phyloP scores from a whole-genome alignment of 2,113 vertebrate genomes.

The Bubo blakistoni region DNA sequence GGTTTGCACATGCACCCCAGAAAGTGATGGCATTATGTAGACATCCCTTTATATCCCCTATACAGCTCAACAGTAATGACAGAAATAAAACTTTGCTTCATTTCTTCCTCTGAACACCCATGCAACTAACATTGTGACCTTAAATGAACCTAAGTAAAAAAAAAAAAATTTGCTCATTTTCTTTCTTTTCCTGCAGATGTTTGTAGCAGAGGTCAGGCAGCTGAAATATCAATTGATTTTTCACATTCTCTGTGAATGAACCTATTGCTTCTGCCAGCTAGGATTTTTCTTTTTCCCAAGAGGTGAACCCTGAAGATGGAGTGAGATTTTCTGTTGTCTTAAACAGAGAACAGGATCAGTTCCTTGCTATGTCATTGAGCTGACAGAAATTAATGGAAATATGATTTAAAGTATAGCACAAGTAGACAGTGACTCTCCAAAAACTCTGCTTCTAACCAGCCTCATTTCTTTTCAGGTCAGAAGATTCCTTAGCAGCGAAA shows the following conservation, averaged over 20 bases:
- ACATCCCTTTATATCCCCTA: background rate
- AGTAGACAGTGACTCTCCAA: background rate
- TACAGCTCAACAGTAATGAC: background rate
- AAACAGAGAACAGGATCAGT: background rate
- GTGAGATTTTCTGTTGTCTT: background rate
- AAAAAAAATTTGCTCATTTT: background rate
- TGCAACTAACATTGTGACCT: background rate
- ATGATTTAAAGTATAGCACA: background rate
- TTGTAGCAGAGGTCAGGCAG: background rate
- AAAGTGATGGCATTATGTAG: background rate
- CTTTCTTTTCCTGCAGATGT: background rate
- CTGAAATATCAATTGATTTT: background rate
- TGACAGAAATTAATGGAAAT: background rate
- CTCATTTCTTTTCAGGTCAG: slow-evolving; percentile 8
- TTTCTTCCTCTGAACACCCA: background rate
- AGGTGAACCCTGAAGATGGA: background rate
- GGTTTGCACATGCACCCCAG: background rate
- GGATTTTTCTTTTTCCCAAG: background rate
- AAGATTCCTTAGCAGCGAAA: background rate
- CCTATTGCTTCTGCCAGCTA: background rate
- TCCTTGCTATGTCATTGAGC: background rate
- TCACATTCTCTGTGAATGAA: background rate
- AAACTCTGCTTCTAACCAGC: background rate
- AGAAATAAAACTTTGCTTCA: background rate
- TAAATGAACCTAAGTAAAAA: background rate